Base-by-base conservation (phyloP, 2,888 invertebrate species). In the Mesorhabditis sp. region DNA sequence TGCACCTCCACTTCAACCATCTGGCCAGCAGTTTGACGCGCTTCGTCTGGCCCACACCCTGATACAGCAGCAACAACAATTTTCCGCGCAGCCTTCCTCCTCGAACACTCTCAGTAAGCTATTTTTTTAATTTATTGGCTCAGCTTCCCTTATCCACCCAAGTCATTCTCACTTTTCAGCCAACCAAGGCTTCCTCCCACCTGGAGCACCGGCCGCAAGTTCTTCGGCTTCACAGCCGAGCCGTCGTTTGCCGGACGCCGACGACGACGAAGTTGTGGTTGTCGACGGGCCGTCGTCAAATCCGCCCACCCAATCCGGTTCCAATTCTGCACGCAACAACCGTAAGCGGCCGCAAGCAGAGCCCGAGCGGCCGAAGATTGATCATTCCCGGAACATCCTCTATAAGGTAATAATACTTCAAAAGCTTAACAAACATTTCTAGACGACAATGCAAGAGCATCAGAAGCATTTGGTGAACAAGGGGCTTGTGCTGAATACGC, bases 391-490 rank as follows among this genome's bases (percentile, higher is more conserved):
- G 58, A 50, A 50, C 2, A 50, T 50, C n/a, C 58, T 50, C 58
- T 50, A 50, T 2, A 50, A 50, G n/a, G 58, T 50, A 50, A 50
- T 50, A 28, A 28, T 28, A 28, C 28, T 28, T 28, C 28, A 28
- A 28, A 28, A 28, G 2, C 28, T 28, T 28, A 28, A 28, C 28
- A 28, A 28, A 28, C 28, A 28, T 28, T 75, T 76, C 62, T 70
- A 79, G 79, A 76, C 76, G 3, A 76, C 79, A 3, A 68, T 80
- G 0, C 78, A 79, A 68, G 80, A 82, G 45, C 77, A 76, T 45
- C 74, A 79, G 67, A 72, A 70, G 74, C 74, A 70, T 62, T 68
- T 62, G 71, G 70, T 67, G 65, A 70, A 3, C 70, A 73, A 42
- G 69, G 70, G 41, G 58, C 67, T 43, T 43, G 7, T 65, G 5